phyloP scores from a whole-genome alignment of 2,113 vertebrate genomes.

The Urocolius indicus region DNA sequence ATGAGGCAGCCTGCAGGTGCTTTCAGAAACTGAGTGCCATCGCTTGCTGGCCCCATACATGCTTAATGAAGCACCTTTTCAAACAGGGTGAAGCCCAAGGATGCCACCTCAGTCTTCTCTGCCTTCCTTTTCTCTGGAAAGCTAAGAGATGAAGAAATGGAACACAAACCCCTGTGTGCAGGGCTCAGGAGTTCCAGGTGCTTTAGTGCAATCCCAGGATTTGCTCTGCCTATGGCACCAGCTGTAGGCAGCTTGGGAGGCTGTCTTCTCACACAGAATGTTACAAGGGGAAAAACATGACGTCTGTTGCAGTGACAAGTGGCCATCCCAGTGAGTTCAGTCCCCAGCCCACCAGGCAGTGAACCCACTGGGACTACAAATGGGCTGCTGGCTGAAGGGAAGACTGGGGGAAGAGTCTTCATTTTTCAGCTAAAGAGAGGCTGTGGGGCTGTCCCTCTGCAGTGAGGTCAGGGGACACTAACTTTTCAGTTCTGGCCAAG shows the following conservation, averaged over 20 bases:
- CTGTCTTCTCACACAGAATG: not conserved
- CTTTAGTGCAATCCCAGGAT: not conserved
- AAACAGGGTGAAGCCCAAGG: not conserved
- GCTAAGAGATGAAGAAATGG: not conserved
- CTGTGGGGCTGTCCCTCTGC: not conserved
- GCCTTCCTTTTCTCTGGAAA: not conserved
- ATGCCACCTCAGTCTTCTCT: not conserved
- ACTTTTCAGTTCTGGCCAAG: not conserved
- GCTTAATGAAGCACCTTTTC: not conserved
- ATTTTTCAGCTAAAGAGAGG: not conserved
- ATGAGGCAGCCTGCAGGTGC: not conserved
- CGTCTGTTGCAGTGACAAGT: not conserved
- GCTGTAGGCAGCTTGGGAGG: not conserved
- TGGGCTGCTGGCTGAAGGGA: not conserved
- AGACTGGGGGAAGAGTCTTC: not conserved
- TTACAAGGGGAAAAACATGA: not conserved
- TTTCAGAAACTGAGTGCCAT: not conserved
- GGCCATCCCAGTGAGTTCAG: too few species aligned
- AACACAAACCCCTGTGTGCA: not conserved
- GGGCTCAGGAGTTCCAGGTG: not conserved
- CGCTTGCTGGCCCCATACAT: not conserved
- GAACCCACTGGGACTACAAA: accelerated
- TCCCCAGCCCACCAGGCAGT: not conserved
- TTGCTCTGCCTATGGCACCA: not conserved
- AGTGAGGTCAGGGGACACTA: not conserved